Evolutionary conservation across 2,113 vertebrate genomes (phyloP), one percentile per base, ranked within the genome.

Genomic region (Ceratotherium simum): DNA sequence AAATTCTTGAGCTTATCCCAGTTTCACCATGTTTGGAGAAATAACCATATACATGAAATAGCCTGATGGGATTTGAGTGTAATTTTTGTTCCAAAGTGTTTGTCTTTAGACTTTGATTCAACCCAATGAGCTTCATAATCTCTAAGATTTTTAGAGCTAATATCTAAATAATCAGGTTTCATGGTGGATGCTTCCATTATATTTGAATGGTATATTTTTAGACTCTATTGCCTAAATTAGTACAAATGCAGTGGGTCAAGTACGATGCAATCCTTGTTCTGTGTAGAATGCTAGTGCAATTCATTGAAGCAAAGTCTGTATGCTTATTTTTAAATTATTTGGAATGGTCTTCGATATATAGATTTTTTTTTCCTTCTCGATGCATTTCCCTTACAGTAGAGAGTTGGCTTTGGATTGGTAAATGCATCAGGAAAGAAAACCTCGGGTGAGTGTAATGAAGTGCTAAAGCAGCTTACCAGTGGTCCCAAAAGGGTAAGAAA

Each of bases 71-170:
- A 85, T 95, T 86, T 96, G 20, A 95, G 65, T 60, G 69, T 25
- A 87, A 88, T 48, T 81, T 93, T 96, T 95, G 9, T 65, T 87
- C 12, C 21, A 70, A 31, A 90, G 10, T 72, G 17, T 76, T 83
- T 90, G n/a, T 84, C 70, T 76, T 96, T 85, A 78, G 25, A 60
- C 9, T 88, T 67, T 89, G 29, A 91, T 69, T 96, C 42, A 91
- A 92, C 1, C 1, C 14, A 67, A 42, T 86, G 23, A 89, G 9
- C 31, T 67, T 42, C 60, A 94, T 67, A 23, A 85, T 93, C 51
- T 62, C 48, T 83, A 65, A n/a, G 20, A 6, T 60, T 36, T 70
- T 85, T 42, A 93, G 62, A 86, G 29, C 6, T 65, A 75, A 86
- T 83, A 36, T 29, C 29, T 82, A 84, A 88, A 89, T 73, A 95